Evolutionary conservation across 2,113 vertebrate species (phyloP), one percentile per base, ranked within the genome.

Genomic region (Promerops cafer): DNA sequence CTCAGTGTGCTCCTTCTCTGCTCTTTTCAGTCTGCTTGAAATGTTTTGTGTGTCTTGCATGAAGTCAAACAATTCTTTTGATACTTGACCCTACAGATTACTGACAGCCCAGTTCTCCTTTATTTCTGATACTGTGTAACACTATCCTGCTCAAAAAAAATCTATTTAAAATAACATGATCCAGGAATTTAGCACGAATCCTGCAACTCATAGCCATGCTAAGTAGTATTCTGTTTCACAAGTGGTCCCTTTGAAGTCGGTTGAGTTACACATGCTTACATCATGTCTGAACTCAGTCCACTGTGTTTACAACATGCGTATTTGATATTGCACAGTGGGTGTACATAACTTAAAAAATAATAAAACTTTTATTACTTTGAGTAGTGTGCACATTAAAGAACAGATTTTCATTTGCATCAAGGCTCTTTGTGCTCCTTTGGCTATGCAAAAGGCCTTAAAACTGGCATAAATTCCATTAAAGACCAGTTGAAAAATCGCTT

Each of bases 291-390:
- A 90, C 86, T 94, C 11, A 10, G 90, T 92, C 92, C 88, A 84
- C 79, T 42, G 66, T 97, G 90, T 96, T 97, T 97, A 96, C 94
- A 96, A 87, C 88, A 94, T 84, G 77, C 86, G 30, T 82, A 78
- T 94, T 96, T 95, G 90, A 92, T 96, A 97, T 84, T 95, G 71
- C 89, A 93, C 93, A 92, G 92, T 94, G 96, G 94, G 92, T 89
- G 92, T 64, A 87, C 79, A 53, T 90, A 96, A 78, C 80, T 91
- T 90, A 60, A 61, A 89, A 96, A 95, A 95, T 94, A 93, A 45
- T 96, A 96, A 95, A 97, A 92, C 82, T 60, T 94, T 96, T 96
- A 96, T 96, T 95, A 60, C 90, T 92, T 89, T 78, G 76, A 83
- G 64, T 93, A 88, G 83, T n/a, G 76, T 76, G 60, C 83, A 95